Percentiles rank a stretch among this genome's conserved stretches.
Evolutionary conservation across 37 sponge, comb jelly and placozoan species (phyloP).

Genomic region (Mnemiopsis leidyi): DNA sequence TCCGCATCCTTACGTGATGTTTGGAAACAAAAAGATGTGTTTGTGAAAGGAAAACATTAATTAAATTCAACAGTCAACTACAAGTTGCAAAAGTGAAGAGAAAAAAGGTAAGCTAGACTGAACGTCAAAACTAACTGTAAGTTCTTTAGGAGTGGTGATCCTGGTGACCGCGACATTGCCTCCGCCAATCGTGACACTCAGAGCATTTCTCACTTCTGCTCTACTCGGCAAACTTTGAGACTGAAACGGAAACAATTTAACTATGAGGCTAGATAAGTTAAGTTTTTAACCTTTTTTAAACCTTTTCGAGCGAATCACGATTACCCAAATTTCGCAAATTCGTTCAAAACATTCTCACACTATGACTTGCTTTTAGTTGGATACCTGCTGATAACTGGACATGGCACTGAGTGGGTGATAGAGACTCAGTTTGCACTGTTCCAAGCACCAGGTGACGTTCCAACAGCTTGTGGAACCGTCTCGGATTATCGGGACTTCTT

Average conservation of each 20-base stretch:
- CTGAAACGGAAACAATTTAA: background rate
- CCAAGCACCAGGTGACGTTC: slow-evolving; percentile 56
- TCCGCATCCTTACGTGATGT: no score
- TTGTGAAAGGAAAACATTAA: no score
- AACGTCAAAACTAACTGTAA: slow-evolving; percentile 21
- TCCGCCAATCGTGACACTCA: slow-evolving; percentile 30
- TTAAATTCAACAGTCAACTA: no score
- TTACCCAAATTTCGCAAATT: no score
- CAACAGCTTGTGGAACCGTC: slow-evolving; percentile 45
- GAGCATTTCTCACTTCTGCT: slow-evolving; percentile 47
- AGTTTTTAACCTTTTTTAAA: no score
- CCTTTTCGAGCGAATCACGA: no score
- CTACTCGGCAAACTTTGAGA: background rate
- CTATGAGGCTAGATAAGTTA: no score
- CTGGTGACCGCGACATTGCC: slow-evolving; percentile 7
- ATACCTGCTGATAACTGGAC: slow-evolving; percentile 24
- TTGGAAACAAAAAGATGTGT: no score
- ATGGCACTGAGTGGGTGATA: slow-evolving; percentile 49
- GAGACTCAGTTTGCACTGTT: slow-evolving; percentile 34
- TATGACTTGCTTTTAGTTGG: no score
- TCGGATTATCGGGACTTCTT: background rate
- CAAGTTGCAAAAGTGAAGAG: no score
- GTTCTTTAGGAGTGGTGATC: slow-evolving; percentile 46
- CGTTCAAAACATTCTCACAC: no score
- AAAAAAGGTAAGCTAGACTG: no score